Evolutionary conservation across 2,797 vertebrate genomes (phyloP).

Genomic region (Bucorvus abyssinicus): DNA sequence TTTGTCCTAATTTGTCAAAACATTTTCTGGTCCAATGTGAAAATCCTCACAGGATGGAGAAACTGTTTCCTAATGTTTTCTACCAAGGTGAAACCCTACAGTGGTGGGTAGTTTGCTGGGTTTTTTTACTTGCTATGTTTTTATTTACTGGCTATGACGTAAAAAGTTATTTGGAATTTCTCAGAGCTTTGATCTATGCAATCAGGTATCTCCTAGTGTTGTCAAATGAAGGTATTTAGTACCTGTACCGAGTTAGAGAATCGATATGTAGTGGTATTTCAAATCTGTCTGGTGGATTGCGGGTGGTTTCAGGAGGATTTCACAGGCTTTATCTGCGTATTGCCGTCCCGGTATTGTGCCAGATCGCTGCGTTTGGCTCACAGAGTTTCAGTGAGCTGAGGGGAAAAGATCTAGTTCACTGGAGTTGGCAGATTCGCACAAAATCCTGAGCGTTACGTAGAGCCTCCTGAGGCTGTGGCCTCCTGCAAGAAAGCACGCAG

Average conservation of each 20-base stretch:
- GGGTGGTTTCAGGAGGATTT: background rate
- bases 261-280: background rate
- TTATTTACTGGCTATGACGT: background rate
- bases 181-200: background rate
- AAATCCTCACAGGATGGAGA: background rate
- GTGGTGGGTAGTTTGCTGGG: too few species aligned
- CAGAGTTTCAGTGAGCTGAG: background rate
- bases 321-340: background rate
- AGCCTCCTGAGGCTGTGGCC: background rate
- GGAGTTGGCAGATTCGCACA: background rate
- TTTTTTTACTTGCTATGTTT: background rate
- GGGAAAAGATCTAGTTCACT: background rate
- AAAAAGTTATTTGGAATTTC: background rate
- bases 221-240: background rate
- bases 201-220: background rate
- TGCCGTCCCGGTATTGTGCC: background rate
- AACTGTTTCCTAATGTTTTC: background rate
- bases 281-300: background rate
- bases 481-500: background rate
- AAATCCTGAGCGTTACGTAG: accelerated
- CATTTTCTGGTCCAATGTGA: background rate
- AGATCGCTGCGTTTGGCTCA: background rate
- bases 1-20: background rate
- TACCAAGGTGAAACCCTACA: background rate
- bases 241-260: background rate